Base-by-base conservation (phyloP, 2,113 vertebrate genomes). In the Smithornis capensis region DNA sequence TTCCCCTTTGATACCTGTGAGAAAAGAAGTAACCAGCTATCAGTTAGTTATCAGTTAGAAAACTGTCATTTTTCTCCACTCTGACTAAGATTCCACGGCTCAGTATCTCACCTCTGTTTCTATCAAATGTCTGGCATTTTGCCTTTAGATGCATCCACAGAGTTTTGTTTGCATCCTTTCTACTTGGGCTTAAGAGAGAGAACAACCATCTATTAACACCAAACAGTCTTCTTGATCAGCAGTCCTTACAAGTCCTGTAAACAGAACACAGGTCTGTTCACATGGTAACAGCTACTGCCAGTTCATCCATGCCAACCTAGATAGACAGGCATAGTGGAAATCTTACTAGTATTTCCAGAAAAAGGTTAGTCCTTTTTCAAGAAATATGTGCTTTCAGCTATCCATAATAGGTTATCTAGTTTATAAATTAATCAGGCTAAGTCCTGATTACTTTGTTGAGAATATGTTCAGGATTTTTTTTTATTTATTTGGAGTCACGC, bases 301-400 rank as follows among this genome's bases (percentile, higher is more conserved):
- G 35, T 75, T 92, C 59, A n/a, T 60, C 44, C 38, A 71, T 55
- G 45, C 5, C n/a, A 68, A 55, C 31, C 6, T 2, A 68, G 38
- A 27, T 7, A 63, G 8, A 50, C 0, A 2, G 16, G 14, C 13
- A 4, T 21, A 14, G 64, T 0, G 4, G 16, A 59, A 90, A 64
- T n/a, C 38, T 50, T 37, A 18, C 4, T 31, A 59, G 50, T 37
- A 60, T n/a, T 68, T 73, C 69, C 59, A 59, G 35, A 55, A 63
- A 87, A 80, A 71, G 1, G 3, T 60, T 23, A n/a, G 8, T 11
- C 33, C 9, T 60, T 76, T 59, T 15, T 60, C 25, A 78, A 74
- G 16, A 50, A 84, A 74, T 11, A 5, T 10, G 6, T 81, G 3
- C 25, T 56, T 90, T 76, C 24, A 42, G 3, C 59, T 81, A 52